Conservation (phyloP, 2,888 invertebrate species). For the Nephrotoma appendiculata region DNA sequence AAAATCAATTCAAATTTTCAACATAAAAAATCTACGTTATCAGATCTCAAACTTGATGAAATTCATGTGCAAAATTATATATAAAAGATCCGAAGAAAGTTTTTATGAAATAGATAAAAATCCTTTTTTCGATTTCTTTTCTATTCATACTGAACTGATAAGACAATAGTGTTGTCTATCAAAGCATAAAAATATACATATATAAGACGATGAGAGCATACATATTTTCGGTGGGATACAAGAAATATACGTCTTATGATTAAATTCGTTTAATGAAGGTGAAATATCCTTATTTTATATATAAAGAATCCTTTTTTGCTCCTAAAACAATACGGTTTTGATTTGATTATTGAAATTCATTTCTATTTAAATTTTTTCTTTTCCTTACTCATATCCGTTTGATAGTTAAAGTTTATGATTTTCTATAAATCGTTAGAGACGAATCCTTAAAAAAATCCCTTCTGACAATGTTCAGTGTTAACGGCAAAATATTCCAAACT, state of each 20-base stretch:
- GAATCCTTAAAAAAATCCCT: no score
- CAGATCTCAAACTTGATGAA: neutral
- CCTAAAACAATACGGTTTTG: neutral
- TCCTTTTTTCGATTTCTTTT: neutral
- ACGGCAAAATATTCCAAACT: no score
- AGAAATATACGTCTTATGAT: neutral
- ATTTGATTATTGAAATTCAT: neutral
- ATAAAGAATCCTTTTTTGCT: neutral
- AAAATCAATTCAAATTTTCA: neutral
- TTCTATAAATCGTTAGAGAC: no score
- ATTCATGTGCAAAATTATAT: neutral
- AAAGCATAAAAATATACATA: neutral
- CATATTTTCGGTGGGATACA: neutral
- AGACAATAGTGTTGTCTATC: neutral
- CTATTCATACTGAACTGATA: neutral
- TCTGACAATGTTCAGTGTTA: no score
- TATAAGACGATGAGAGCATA: neutral
- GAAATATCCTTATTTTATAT: neutral
- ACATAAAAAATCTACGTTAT: neutral
- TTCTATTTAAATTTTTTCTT: neutral
- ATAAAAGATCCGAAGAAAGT: neutral
- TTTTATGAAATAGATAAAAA: neutral
- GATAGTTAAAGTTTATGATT: no score
- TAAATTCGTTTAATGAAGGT: neutral
- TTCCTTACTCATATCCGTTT: no score